These are phyloP conservation scores for Tapirus indicus DNA, from an alignment of 2,797 vertebrate species.

Conservation along the genomic window DNA sequence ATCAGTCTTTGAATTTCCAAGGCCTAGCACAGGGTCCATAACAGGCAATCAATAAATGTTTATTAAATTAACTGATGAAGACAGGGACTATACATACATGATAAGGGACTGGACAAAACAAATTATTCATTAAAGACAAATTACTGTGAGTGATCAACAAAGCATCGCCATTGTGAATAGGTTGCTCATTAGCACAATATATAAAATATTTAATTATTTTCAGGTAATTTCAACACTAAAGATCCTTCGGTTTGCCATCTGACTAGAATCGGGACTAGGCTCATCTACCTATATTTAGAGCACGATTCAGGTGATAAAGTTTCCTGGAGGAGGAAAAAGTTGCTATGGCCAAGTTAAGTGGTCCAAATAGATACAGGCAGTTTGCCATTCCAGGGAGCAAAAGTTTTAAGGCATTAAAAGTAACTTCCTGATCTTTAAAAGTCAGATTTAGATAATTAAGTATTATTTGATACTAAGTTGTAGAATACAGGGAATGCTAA, in stretches of 20 bases:
- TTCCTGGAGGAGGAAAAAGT: neutral
- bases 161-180: neutral
- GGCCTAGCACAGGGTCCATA: neutral
- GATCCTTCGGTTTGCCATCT: neutral
- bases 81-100: neutral
- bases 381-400: neutral
- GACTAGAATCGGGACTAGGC: neutral
- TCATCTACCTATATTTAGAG: constrained; percentile 3
- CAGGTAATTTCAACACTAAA: neutral
- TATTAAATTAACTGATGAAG: neutral
- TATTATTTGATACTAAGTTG: neutral
- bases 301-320: neutral
- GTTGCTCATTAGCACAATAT: neutral
- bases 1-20: neutral
- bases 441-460: neutral
- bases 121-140: neutral
- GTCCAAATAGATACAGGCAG: neutral
- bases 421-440: neutral
- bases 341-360: neutral
- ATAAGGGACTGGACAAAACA: neutral
- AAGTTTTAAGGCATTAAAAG: neutral
- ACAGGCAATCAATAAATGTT: neutral
- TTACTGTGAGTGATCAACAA: neutral
- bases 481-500: neutral
- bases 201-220: neutral